Evolutionary conservation across 2,888 invertebrate species (phyloP), one percentile per base, ranked within the genome.

Genomic region (Caenorhabditis imperialis): DNA sequence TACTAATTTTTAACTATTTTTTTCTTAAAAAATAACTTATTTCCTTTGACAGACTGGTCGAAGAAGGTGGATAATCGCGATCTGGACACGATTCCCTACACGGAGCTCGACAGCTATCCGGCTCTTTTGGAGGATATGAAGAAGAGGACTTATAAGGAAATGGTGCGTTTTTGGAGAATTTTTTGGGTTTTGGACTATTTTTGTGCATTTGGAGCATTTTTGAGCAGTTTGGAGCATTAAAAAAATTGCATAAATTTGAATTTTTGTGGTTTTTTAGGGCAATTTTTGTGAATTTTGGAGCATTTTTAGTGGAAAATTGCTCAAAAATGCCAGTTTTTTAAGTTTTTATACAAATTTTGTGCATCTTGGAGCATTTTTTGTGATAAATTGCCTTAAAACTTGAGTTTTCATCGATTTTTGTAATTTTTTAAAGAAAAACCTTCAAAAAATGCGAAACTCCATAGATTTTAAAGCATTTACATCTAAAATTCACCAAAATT

Each of bases 21-120:
- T 30, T 27, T 38, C n/a, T 14, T 10, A 25, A 27, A 1, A 18
- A n/a, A 3, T 30, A 37, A 22, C 10, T 14, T 23, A 25, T 20
- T 22, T 7, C 6, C n/a, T 6, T 23, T 38, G 70, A 57, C 44
- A 77, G 80, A 79, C 30, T 82, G 78, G 80, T 51, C 55, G 1
- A 27, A 53, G 35, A 23, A 76, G 12, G n/a, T 51, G 16, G 79
- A 82, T 67, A 82, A 75, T 47, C 77, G 82, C 0, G 82, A 82
- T 42, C 67, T 78, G 48, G 58, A 42, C 27, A 75, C 61, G 14
- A 57, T 82, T 14, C 74, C 75, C 12, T 37, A 33, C 12, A 58
- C 65, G 7, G 79, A 78, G 20, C 44, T 75, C 3, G 40, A 62
- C 1, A 55, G 61, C 0, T 70, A 73, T 18, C 20, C 58, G 10